phyloP scores from a whole-genome alignment of 1,140 invertebrate genomes.

The Aphidius gifuensis region DNA sequence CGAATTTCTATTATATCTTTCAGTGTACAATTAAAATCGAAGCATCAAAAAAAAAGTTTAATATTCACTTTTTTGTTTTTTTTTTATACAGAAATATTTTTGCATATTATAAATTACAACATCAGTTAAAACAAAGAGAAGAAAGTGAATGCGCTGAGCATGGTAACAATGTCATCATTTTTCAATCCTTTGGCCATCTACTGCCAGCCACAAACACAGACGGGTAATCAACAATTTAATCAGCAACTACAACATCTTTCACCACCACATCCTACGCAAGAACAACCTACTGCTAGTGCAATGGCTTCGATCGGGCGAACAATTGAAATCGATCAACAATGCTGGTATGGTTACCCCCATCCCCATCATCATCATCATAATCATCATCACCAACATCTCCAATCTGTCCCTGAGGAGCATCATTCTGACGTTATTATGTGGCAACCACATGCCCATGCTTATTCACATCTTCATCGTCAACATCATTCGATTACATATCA shows the following conservation, averaged over 20 bases:
- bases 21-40: no score
- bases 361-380: conserved; percentile 6
- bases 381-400: conserved; percentile 29
- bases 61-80: no score
- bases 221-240: conserved; percentile 20
- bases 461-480: conserved; percentile 41
- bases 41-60: no score
- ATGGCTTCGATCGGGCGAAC: conserved; percentile 1
- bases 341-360: conserved; percentile 16
- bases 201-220: conserved; percentile 29
- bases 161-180: conserved; percentile 31
- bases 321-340: conserved; percentile 12
- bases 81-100: no score
- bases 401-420: conserved; percentile 27
- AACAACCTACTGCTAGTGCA: conserved; percentile 16
- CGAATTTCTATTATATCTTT: no score
- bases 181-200: conserved; percentile 35
- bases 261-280: conserved; percentile 17
- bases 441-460: conserved; percentile 36
- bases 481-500: conserved; percentile 32
- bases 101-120: no score
- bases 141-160: not conserved
- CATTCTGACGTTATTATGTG: conserved; percentile 28
- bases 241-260: conserved; percentile 18
- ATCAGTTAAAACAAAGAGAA: no score